Percentiles rank a stretch among this genome's conserved stretches.
phyloP scores from a whole-genome alignment of 2,113 vertebrate genomes.

The Vulpes lagopus region DNA sequence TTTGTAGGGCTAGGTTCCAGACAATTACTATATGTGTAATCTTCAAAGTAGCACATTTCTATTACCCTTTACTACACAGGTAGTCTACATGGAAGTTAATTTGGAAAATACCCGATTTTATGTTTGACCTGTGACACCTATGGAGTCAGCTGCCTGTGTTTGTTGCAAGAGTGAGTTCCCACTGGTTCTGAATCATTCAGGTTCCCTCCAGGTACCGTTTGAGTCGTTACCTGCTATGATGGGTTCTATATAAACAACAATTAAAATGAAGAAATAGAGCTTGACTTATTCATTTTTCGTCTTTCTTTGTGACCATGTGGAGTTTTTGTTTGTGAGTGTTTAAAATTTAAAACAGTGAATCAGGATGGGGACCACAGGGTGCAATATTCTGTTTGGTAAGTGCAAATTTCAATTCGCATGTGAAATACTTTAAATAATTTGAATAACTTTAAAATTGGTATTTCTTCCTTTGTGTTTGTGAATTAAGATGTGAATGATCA shows the following conservation, averaged over 20 bases:
- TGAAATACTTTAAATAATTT: slow-evolving; percentile 33
- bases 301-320: neutral
- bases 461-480: slow-evolving; percentile 19
- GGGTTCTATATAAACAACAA: neutral
- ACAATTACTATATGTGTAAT: neutral
- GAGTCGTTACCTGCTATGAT: neutral
- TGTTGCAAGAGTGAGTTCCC: neutral
- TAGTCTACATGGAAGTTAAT: neutral
- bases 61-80: neutral
- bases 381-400: neutral
- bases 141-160: neutral
- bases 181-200: neutral
- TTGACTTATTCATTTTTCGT: slow-evolving; percentile 3
- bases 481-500: neutral
- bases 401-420: neutral
- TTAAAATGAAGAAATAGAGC: neutral
- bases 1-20: neutral
- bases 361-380: neutral
- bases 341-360: slow-evolving; percentile 5
- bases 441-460: neutral
- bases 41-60: neutral
- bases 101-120: neutral
- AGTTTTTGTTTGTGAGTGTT: slow-evolving; percentile 21
- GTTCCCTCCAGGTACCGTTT: neutral
- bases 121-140: neutral